These are phyloP conservation scores for Poicephalus meyeri DNA, from an alignment of 2,113 vertebrate species.

Conservation along the genomic window DNA sequence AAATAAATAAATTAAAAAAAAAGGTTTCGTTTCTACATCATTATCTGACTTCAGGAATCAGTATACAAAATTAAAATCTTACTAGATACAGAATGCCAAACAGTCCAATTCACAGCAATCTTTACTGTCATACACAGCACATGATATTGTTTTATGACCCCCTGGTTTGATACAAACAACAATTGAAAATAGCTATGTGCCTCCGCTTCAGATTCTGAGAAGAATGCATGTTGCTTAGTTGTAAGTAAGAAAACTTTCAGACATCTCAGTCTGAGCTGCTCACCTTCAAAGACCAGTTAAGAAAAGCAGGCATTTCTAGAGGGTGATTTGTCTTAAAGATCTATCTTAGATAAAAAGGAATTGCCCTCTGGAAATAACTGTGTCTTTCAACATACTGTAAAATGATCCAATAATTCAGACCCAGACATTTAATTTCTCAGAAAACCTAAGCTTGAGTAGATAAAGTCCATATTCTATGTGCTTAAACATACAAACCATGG, in stretches of 20 bases:
- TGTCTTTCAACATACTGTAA: conserved; percentile 1
- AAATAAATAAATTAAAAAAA: background rate
- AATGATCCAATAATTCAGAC: background rate
- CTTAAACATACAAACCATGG: background rate
- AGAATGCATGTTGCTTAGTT: background rate
- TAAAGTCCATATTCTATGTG: background rate
- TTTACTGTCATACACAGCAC: background rate
- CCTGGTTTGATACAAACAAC: background rate
- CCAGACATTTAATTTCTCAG: background rate
- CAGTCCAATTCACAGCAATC: background rate
- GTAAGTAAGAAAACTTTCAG: background rate
- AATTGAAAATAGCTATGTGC: background rate
- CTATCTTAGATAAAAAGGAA: background rate
- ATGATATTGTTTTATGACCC: background rate
- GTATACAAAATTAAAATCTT: background rate
- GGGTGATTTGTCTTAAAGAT: background rate
- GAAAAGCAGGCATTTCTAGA: background rate
- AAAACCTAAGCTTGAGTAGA: background rate
- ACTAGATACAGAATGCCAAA: background rate
- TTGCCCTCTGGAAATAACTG: background rate
- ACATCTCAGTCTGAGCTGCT: background rate
- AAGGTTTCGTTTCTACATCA: background rate
- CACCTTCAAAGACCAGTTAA: background rate
- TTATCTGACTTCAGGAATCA: background rate
- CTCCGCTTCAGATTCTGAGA: background rate